phyloP scores from a whole-genome alignment of 2,888 invertebrate genomes.

The Anorthoa munda region DNA sequence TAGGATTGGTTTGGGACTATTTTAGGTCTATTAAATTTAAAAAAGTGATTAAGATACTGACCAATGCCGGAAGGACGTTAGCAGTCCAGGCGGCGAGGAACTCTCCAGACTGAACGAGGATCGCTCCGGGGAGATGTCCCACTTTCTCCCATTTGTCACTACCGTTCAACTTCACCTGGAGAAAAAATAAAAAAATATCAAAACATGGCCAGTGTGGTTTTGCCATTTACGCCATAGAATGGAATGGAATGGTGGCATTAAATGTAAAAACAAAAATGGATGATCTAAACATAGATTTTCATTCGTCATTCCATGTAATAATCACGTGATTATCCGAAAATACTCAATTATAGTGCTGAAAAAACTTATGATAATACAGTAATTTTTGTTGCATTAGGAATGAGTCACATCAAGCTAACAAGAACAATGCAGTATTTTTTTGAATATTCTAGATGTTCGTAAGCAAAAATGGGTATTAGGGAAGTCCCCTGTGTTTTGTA shows the following conservation, averaged over 20 bases:
- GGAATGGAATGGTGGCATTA: no score
- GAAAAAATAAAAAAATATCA: not conserved
- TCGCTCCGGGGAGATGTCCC: conserved; percentile 94
- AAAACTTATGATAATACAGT: conserved; percentile 11
- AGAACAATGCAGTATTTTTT: not conserved
- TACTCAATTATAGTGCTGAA: not conserved
- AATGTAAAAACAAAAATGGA: not conserved
- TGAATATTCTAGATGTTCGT: conserved; percentile 6
- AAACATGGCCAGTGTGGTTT: not conserved
- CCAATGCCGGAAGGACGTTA: conserved; percentile 93
- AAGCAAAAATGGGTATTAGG: not conserved
- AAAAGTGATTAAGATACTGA: conserved; percentile 75
- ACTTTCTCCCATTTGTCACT: conserved; percentile 94
- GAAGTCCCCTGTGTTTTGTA: not conserved
- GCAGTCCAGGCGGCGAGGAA: conserved; percentile 94
- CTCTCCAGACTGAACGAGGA: conserved; percentile 94
- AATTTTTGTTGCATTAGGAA: conserved; percentile 15
- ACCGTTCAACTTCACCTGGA: conserved; percentile 92
- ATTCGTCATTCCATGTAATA: conserved; percentile 2
- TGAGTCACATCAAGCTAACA: not conserved
- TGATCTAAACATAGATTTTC: not conserved
- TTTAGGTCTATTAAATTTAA: not conserved
- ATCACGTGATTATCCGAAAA: conserved; percentile 15
- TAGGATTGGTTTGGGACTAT: no score
- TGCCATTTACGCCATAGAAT: no score